phyloP scores from a whole-genome alignment of 2,113 vertebrate species.

The Tragelaphus scriptus region DNA sequence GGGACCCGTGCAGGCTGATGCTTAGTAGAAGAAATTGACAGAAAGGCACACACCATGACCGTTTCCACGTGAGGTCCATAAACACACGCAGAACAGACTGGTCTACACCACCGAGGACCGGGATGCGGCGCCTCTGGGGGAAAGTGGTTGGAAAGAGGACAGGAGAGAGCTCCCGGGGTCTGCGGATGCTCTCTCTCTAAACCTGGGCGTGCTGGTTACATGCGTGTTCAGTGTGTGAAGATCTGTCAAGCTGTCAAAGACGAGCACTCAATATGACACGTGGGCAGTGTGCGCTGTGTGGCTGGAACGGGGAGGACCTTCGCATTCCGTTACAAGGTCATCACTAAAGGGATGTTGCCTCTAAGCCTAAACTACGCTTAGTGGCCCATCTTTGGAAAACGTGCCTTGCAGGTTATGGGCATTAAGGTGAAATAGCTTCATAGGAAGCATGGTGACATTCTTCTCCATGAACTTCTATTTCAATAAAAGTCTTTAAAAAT shows the following conservation, averaged over 20 bases:
- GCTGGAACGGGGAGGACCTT: neutral
- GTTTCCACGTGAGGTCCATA: neutral
- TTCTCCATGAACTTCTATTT: neutral
- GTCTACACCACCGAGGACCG: fast-evolving
- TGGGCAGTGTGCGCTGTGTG: fast-evolving
- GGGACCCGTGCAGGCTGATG: neutral
- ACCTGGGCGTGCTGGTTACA: neutral
- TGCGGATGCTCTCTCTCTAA: neutral
- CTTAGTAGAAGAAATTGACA: neutral
- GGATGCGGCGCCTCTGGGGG: neutral
- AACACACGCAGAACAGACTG: neutral
- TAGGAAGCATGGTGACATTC: neutral
- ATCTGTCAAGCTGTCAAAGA: neutral
- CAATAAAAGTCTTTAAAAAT: neutral
- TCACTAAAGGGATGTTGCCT: neutral
- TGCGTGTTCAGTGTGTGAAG: neutral
- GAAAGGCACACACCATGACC: neutral
- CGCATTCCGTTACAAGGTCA: neutral
- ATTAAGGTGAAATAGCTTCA: neutral
- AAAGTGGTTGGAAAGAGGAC: neutral
- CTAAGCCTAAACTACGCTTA: neutral
- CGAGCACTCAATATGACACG: neutral
- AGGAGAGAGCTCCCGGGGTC: neutral
- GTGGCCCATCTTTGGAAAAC: neutral
- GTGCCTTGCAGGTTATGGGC: neutral